A percentile compares a stretch with the other conserved stretches of the same genome.
Conservation (phyloP, 2,113 vertebrate species). For the Nothoprocta pentlandii region DNA sequence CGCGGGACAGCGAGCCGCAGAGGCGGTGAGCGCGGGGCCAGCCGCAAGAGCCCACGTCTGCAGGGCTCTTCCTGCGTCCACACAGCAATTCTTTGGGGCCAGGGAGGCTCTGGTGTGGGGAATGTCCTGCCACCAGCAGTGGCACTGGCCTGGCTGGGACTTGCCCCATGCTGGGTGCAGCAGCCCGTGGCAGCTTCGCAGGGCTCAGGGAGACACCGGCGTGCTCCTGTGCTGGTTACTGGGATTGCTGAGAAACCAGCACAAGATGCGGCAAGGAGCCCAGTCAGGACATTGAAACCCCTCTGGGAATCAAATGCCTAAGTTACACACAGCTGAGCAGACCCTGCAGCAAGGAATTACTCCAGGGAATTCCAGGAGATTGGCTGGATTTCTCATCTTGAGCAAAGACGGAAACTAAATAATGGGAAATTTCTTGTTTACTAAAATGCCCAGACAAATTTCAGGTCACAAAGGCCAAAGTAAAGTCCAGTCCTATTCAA, state of each 20-base stretch:
- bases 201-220: too few relatives aligned
- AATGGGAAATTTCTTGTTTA: not conserved
- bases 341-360: too few relatives aligned
- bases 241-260: not conserved
- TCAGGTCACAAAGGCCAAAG: not conserved
- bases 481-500: too few relatives aligned
- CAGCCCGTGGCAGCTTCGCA: too few relatives aligned
- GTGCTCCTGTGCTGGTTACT: too few relatives aligned
- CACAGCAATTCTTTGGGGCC: too few relatives aligned
- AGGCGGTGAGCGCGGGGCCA: not conserved
- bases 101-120: not conserved
- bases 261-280: not conserved
- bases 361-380: too few relatives aligned
- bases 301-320: not conserved
- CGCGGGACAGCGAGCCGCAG: fast-evolving
- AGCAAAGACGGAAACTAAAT: not conserved
- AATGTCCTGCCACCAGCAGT: not conserved
- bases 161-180: too few relatives aligned
- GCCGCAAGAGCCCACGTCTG: not conserved
- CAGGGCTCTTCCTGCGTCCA: not conserved
- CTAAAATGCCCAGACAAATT: not conserved
- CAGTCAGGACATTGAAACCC: not conserved
- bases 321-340: not conserved
- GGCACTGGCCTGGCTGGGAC: not conserved
- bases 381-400: not conserved